Evolutionary conservation across 2,113 vertebrate genomes (phyloP), one percentile per base, ranked within the genome.

Genomic region (Pseudorectes ferrugineus): DNA sequence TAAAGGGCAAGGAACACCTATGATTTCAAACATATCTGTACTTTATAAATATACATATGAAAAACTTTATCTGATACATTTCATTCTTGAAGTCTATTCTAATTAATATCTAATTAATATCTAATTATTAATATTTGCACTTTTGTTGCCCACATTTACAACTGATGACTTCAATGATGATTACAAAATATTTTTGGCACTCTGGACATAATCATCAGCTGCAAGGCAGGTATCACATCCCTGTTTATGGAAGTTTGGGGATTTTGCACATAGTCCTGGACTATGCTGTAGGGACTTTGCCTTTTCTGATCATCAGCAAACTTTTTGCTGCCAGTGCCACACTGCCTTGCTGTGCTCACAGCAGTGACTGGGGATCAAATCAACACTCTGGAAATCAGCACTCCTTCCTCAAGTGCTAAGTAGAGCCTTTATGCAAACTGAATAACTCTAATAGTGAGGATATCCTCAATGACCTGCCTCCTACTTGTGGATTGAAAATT

Each of bases 381-480:
- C 94, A 87, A 92, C 97, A 96, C 97, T 96, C 93, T 94, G 78
- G 91, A 96, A 96, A 97, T 97, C 97, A 97, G 92, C 96, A 93
- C 89, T 97, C 74, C 54, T 96, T 93, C 85, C 82, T 95, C 95
- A 97, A 72, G 96, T 97, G 97, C 92, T 98, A 98, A 98, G 98
- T 97, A 97, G 94, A 95, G 89, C 93, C 95, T 96, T 98, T 97
- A 98, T 97, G 97, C 96, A 96, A 97, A 98, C 96, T 92, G 94
- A 97, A 77, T 97, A 92, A 95, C 96, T 97, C 95, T 93, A 92
- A 97, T 87, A 89, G 97, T 95, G 95, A 97, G 97, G 96, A 97
- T 97, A 96, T 98, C 96, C 97, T 98, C 95, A 97, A 93, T 95
- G 95, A 92, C 96, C 97, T 98, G 97, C 88, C 97, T 98, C 96